phyloP scores from a whole-genome alignment of 2,113 vertebrate genomes.

The Protobothrops mucrosquamatus region DNA sequence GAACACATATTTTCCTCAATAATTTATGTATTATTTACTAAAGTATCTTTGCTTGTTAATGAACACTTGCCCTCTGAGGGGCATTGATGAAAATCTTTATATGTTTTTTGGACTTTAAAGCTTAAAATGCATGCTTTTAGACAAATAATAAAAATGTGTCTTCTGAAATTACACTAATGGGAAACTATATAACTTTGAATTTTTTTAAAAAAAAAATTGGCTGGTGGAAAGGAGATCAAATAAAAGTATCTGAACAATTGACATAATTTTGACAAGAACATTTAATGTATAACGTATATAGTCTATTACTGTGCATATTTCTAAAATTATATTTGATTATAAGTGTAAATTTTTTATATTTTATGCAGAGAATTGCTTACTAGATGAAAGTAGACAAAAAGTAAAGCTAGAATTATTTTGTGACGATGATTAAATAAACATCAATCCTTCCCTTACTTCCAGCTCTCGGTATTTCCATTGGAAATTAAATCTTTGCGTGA shows the following conservation, averaged over 20 bases:
- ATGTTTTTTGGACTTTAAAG: not conserved
- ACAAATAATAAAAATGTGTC: slow-evolving; percentile 1
- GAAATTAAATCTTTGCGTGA: slow-evolving; percentile 96
- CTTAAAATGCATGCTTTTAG: not conserved
- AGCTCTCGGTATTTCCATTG: slow-evolving; percentile 99
- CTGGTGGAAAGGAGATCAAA: not conserved
- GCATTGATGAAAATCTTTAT: not conserved
- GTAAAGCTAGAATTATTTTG: not conserved
- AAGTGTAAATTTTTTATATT: not conserved
- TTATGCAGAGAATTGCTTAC: not conserved
- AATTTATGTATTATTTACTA: not conserved
- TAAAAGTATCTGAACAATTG: not conserved
- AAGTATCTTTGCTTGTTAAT: not conserved
- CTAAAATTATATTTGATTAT: not conserved
- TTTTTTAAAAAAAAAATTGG: not conserved
- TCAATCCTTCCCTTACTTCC: slow-evolving; percentile 41
- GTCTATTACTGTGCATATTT: not conserved
- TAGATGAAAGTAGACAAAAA: not conserved
- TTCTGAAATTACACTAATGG: slow-evolving; percentile 13
- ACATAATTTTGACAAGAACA: not conserved
- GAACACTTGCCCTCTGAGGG: not conserved
- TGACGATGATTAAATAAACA: accelerated
- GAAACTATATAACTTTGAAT: not conserved
- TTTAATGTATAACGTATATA: not conserved
- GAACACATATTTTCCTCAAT: not conserved